Evolutionary conservation across 2,888 invertebrate genomes (phyloP).

Genomic region (Ennomos quercinarius): DNA sequence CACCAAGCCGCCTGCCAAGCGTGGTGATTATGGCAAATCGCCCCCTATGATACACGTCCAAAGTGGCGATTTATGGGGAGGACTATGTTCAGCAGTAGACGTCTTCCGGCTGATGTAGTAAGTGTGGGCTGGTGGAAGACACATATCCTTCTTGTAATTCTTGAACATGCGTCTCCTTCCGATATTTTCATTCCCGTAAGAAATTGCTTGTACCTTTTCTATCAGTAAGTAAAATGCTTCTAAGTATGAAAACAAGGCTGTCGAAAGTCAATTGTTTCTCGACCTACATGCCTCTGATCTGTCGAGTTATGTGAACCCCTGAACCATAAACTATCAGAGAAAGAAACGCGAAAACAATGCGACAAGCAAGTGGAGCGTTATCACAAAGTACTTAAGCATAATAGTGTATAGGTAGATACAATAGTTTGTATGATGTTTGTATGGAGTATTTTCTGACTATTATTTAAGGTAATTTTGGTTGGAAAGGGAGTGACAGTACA

Average conservation of each 20-base stretch:
- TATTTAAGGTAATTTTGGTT: slow-evolving; percentile 4
- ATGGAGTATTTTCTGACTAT: background rate
- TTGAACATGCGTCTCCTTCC: too few species aligned
- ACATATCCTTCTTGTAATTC: too few species aligned
- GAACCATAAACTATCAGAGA: slow-evolving; percentile 52
- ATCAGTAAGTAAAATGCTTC: slow-evolving; percentile 2
- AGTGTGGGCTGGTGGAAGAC: too few species aligned
- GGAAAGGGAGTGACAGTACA: too few species aligned
- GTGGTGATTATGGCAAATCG: too few species aligned
- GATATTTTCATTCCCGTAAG: too few species aligned
- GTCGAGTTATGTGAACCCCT: slow-evolving; percentile 62
- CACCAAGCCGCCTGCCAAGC: too few species aligned
- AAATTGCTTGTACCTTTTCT: too few species aligned
- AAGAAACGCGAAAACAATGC: slow-evolving; percentile 28
- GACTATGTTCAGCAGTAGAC: too few species aligned
- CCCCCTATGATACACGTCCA: too few species aligned
- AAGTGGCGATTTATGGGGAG: too few species aligned
- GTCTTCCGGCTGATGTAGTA: too few species aligned
- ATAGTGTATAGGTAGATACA: background rate
- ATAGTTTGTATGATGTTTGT: slow-evolving; percentile 2
- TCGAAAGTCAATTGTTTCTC: slow-evolving; percentile 56
- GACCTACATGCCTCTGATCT: slow-evolving; percentile 46
- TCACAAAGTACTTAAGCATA: slow-evolving; percentile 19
- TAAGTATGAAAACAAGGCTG: slow-evolving; percentile 55
- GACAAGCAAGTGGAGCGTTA: slow-evolving; percentile 36